These are phyloP conservation scores for Sminthurinus signatus DNA, from an alignment of 1,140 invertebrate genomes.

Conservation along the genomic window DNA sequence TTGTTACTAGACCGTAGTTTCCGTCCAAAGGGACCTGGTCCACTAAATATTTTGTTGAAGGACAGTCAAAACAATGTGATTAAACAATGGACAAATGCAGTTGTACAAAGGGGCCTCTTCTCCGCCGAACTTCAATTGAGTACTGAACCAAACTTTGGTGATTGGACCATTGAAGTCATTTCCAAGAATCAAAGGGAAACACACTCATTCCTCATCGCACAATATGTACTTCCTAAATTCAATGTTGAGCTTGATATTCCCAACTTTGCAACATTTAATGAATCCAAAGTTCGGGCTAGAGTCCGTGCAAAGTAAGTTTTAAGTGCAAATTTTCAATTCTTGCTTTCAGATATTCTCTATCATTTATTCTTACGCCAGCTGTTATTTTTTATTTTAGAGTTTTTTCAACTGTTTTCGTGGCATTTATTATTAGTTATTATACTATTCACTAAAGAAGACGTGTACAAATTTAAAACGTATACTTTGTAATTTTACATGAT, in stretches of 20 bases:
- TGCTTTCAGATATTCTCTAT: neutral
- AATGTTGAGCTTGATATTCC: slow-evolving; percentile 74
- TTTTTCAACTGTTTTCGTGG: no score
- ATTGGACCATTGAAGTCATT: slow-evolving; percentile 74
- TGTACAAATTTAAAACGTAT: no score
- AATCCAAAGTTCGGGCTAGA: slow-evolving; percentile 65
- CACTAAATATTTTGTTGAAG: slow-evolving; percentile 58
- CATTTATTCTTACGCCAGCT: no score
- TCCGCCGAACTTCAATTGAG: slow-evolving; percentile 71
- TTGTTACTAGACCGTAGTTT: slow-evolving; percentile 69
- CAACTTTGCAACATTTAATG: slow-evolving; percentile 70
- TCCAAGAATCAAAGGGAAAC: slow-evolving; percentile 49
- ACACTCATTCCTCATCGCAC: slow-evolving; percentile 68
- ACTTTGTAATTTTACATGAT: no score
- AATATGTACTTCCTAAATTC: slow-evolving; percentile 90
- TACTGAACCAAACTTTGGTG: slow-evolving; percentile 77
- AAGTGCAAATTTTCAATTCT: no score
- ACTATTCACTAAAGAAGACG: no score
- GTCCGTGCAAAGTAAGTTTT: slow-evolving; percentile 70
- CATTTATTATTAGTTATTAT: no score
- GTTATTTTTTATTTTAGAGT: no score
- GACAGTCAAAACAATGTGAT: slow-evolving; percentile 75
- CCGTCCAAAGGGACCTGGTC: slow-evolving; percentile 56
- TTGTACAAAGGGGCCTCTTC: slow-evolving; percentile 67
- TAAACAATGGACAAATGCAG: slow-evolving; percentile 65